A percentile compares a stretch with the other conserved stretches of the same genome.
Conservation (phyloP, 2,113 vertebrate genomes). For the Phasianus colchicus region DNA sequence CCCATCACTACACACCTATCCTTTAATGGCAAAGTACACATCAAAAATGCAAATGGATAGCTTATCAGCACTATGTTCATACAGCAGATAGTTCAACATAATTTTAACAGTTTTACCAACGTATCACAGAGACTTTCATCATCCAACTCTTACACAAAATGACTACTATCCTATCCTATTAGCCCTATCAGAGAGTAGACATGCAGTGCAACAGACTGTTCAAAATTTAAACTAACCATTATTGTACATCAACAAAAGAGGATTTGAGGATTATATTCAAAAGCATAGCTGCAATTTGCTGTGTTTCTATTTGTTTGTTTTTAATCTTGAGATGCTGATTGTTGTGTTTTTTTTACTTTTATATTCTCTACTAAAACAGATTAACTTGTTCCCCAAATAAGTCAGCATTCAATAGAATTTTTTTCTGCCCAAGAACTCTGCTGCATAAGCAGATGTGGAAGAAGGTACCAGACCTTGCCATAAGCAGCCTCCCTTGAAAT, state of each 20-base stretch:
- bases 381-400: background rate
- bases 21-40: rapidly evolving
- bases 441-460: rapidly evolving
- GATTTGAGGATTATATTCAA: background rate
- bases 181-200: background rate
- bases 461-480: background rate
- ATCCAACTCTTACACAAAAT: background rate
- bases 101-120: background rate
- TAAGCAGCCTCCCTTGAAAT: background rate
- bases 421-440: background rate
- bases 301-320: rapidly evolving
- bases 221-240: background rate
- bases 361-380: background rate
- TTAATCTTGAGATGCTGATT: rapidly evolving
- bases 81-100: background rate
- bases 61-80: background rate
- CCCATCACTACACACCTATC: background rate
- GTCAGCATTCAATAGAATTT: background rate
- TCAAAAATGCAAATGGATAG: rapidly evolving
- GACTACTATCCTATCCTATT: background rate
- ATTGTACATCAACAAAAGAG: background rate
- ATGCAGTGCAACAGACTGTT: rapidly evolving
- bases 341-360: background rate
- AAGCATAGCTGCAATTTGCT: background rate
- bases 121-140: background rate